A percentile compares a stretch with the other conserved stretches of the same genome.
Conservation (phyloP, 2,113 vertebrate species). For the Microcebus ravelobensis region DNA sequence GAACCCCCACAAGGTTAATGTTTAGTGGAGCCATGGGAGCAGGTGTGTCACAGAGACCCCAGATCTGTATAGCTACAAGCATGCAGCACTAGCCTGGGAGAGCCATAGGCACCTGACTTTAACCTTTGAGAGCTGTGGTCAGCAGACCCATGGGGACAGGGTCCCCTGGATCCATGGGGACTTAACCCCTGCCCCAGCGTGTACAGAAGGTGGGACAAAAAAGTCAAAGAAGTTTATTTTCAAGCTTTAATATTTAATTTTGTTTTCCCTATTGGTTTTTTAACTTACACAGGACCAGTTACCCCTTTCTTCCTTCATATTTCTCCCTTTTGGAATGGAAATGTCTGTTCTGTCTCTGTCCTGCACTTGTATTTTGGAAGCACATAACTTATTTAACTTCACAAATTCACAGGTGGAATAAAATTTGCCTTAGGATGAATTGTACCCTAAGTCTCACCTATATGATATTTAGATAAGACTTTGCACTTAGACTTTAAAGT, state of each 20-base stretch:
- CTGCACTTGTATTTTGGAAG: neutral
- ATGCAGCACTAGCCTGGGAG: neutral
- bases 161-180: neutral
- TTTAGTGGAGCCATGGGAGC: neutral
- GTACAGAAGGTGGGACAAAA: no score
- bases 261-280: neutral
- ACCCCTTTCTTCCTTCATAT: neutral
- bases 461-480: neutral
- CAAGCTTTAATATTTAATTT: neutral
- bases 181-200: neutral
- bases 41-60: no score
- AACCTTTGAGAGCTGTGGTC: neutral
- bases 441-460: neutral
- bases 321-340: neutral
- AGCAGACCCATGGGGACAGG: neutral
- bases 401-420: neutral
- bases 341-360: neutral
- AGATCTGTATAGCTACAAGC: neutral
- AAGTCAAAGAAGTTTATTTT: neutral
- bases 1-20: neutral
- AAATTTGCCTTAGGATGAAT: neutral
- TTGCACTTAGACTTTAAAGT: neutral
- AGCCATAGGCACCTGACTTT: neutral
- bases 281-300: neutral
- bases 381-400: neutral